Evolutionary conservation across 2,113 vertebrate species (phyloP), one percentile per base, ranked within the genome.

Genomic region (Catharus minimus): DNA sequence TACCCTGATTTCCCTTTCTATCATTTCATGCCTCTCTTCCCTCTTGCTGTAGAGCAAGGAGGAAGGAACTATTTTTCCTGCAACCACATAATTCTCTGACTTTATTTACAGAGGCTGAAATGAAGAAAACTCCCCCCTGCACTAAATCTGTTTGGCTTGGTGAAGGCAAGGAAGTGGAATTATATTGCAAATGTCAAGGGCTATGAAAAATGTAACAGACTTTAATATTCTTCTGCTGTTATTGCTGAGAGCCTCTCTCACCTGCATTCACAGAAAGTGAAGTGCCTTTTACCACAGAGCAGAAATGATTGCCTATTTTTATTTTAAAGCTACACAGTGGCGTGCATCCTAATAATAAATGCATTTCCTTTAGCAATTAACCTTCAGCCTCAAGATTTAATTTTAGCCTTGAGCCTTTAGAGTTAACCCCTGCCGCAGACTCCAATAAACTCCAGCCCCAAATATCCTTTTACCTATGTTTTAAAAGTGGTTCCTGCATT

Each of bases 171-270:
- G 76, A 94, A 86, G 88, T 94, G 92, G 93, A 95, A 95, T 83
- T 94, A 86, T 24, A 94, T 74, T 88, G 92, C 76, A 88, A 86
- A 95, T 95, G 93, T 93, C 95, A 95, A 75, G 57, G 81, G 76
- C 58, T 90, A 95, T 95, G 90, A 96, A 95, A 96, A 95, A 95
- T 96, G 94, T 93, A 95, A 81, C 49, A 95, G 83, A 83, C 82
- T 93, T 95, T 88, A 95, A 95, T 90, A 93, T 91, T 91, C 87
- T 95, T 82, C 68, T 90, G 93, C 88, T 88, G 68, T 90, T 93
- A 95, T 81, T 86, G 80, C 93, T 72, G 61, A 68, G 67, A 86
- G 82, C 2, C 21, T 90, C 86, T 94, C 90, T 95, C 90, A 95
- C 94, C 90, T 96, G 94, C 46, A 28, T 50, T 72, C 80, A 78